Conservation (phyloP, 2,888 invertebrate genomes). For the Pandemis heparana region DNA sequence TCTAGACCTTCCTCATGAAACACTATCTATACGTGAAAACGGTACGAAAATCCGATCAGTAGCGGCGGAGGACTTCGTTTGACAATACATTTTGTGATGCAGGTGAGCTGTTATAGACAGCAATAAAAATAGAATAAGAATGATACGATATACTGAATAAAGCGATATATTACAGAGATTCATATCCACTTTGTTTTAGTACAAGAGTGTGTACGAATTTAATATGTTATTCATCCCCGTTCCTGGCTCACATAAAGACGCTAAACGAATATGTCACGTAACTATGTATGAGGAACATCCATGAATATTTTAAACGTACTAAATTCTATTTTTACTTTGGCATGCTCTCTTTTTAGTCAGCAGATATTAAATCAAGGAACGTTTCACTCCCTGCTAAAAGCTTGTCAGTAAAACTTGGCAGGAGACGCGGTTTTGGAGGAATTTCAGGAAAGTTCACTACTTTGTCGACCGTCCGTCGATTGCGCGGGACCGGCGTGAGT, state of each 20-base stretch:
- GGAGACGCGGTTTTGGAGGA: conserved; percentile 19
- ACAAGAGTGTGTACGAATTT: background rate
- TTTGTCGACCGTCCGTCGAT: conserved; percentile 30
- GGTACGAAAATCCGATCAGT: no score
- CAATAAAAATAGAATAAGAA: no score
- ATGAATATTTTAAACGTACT: background rate
- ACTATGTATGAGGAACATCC: background rate
- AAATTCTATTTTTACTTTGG: conserved; percentile 24
- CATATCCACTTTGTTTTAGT: no score
- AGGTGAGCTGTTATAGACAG: no score
- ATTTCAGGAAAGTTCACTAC: conserved; percentile 21
- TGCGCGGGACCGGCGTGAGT: background rate
- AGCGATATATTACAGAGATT: no score
- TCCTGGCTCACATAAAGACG: background rate
- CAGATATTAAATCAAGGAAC: conserved; percentile 29
- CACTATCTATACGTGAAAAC: no score
- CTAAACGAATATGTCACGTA: background rate
- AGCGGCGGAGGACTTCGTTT: no score
- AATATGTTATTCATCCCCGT: background rate
- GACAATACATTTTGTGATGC: no score
- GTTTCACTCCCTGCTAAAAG: conserved; percentile 36
- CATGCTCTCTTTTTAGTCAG: conserved; percentile 21
- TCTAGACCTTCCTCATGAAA: no score
- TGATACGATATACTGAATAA: no score
- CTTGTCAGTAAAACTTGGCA: conserved; percentile 38